Conservation (phyloP, 2,797 vertebrate genomes). For the Gymnopithys bicolor region DNA sequence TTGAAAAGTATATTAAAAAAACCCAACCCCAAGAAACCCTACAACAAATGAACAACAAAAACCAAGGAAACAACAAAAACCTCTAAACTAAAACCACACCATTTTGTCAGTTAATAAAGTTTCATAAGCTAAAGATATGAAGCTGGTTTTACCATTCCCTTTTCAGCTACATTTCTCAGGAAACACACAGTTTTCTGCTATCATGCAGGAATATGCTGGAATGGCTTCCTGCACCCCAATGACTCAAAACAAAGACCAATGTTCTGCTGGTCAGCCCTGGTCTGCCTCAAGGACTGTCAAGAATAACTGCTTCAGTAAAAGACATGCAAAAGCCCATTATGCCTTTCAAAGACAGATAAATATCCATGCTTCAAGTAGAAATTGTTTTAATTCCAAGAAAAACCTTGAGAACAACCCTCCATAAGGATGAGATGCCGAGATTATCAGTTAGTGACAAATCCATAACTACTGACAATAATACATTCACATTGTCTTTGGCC, state of each 20-base stretch:
- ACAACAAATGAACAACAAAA: neutral
- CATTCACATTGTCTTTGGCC: neutral
- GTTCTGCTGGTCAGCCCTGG: neutral
- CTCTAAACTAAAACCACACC: rapidly evolving
- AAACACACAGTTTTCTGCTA: neutral
- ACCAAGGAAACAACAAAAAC: neutral
- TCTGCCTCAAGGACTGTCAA: neutral
- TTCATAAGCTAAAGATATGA: neutral
- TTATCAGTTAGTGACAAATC: neutral
- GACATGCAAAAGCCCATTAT: neutral
- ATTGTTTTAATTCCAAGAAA: neutral
- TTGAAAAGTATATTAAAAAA: neutral
- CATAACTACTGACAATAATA: neutral
- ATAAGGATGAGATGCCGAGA: neutral
- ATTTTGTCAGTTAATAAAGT: neutral
- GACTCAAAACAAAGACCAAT: rapidly evolving
- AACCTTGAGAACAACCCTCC: neutral
- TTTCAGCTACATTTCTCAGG: neutral
- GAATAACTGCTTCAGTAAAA: neutral
- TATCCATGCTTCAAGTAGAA: neutral
- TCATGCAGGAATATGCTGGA: neutral
- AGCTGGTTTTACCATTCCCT: neutral
- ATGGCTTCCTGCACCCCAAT: neutral
- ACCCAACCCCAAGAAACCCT: rapidly evolving
- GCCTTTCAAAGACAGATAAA: neutral